Evolutionary conservation across 2,797 vertebrate species (phyloP), one percentile per base, ranked within the genome.

Genomic region (Poeciliopsis turneri): DNA sequence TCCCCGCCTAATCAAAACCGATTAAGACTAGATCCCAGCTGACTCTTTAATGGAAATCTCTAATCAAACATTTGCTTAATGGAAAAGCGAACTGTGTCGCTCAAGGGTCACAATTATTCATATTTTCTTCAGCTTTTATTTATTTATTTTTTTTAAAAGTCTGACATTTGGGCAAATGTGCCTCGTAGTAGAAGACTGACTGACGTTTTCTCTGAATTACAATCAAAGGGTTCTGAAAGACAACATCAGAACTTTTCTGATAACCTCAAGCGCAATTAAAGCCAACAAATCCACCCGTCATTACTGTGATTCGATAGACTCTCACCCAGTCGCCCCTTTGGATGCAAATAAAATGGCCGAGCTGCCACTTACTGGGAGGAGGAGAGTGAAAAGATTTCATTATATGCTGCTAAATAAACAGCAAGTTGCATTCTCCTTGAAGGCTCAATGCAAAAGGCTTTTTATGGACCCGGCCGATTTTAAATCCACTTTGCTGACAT

Each of bases 91-190:
- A 47, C 11, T 57, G n/a, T 30, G 20, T 64, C 20, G 45, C 28
- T 33, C 5, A 47, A 33, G 68, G 13, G 13, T 70, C 41, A 28
- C 28, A 16, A 70, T 45, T 43, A 28, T 0, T 18, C 1, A 43
- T 12, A 46, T 18, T 20, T 74, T 49, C 41, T 59, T 5, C 20
- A 13, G 20, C 12, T 8, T 74, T 43, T 3, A 45, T 41, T 39
- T 39, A 6, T 47, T 1, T n/a, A n/a, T 46, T 46, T 46, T 4
- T 57, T 41, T 25, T 12, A 13, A 6, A 53, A 6, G 9, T 13
- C 11, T 64, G 41, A 61, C 74, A 75, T 75, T 75, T 75, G 43
- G 57, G 20, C 7, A 74, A 43, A 59, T 20, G 2, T 5, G 55
- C 25, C 4, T 8, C 45, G 2, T n/a, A 9, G n/a, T 7, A 69